Evolutionary conservation across 2,113 vertebrate species (phyloP), one percentile per base, ranked within the genome.

Genomic region (Clarias batrachus): DNA sequence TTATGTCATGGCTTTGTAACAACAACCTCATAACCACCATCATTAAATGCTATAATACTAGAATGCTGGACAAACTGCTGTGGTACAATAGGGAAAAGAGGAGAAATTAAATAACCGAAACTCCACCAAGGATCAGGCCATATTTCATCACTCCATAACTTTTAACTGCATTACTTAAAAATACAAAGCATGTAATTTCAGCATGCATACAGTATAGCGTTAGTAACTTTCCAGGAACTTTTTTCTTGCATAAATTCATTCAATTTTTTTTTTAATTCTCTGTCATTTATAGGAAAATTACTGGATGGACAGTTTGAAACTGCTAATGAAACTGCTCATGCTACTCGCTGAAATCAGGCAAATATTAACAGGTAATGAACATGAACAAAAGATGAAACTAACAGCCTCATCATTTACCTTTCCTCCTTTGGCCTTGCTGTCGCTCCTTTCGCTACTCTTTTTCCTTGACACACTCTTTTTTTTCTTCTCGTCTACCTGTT

Each of bases 401-500:
- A 37, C 19, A 33, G 68, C 16, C 7, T 23, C 17, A 37, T 60
- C 6, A 62, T 37, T 81, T 57, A 93, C 95, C 91, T 92, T 93
- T 83, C 81, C 65, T 87, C 65, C n/a, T 90, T 11, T 91, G 27
- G 81, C 10, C 12, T 81, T 21, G n/a, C 16, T 86, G 33, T 91
- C 76, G 11, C 79, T 92, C 89, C 74, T 66, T 13, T 88, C 82
- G 30, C 21, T 87, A 48, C 87, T 25, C 85, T 56, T 78, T 37
- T 74, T 91, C 23, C 56, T 87, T 6, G 9, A 10, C 0, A 4
- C 62, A 70, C 88, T 91, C 86, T 89, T 92, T 78, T 86, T 90
- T 56, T 56, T 89, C 30, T 37, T 21, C 91, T 87, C 8, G 92
- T 93, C 1, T 93, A 89, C 89, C 86, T 89, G 89, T 79, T 83